A percentile compares a stretch with the other conserved stretches of the same genome.
Evolutionary conservation across 2,888 invertebrate species (phyloP).

Genomic region (Aphidius colemani): DNA sequence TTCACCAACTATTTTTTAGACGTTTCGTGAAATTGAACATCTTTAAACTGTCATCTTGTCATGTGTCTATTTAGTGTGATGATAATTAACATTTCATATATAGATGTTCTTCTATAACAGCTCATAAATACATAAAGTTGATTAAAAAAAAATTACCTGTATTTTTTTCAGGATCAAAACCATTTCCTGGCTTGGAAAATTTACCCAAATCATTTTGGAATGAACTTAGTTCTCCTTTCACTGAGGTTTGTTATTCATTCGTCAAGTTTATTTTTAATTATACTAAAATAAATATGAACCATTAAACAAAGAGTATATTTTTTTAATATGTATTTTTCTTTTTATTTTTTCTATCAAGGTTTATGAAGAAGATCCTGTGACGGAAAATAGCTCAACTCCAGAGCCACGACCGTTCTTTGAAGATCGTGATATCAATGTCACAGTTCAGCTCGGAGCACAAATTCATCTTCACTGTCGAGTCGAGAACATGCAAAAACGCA

Average conservation of each 20-base stretch:
- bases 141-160: too few relatives aligned
- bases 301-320: neutral
- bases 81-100: too few relatives aligned
- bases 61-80: too few relatives aligned
- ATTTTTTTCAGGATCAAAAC: slow-evolving; percentile 47
- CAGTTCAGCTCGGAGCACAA: slow-evolving; percentile 63
- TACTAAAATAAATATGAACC: neutral
- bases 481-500: slow-evolving; percentile 61
- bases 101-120: too few relatives aligned
- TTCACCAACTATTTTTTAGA: slow-evolving; percentile 28
- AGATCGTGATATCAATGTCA: slow-evolving; percentile 65
- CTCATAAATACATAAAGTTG: too few relatives aligned
- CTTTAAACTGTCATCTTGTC: too few relatives aligned
- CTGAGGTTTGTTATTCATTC: slow-evolving; percentile 49
- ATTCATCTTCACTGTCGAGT: slow-evolving; percentile 64
- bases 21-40: too few relatives aligned
- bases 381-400: slow-evolving; percentile 63
- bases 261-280: neutral
- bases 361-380: slow-evolving; percentile 54
- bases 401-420: slow-evolving; percentile 77
- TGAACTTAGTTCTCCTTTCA: slow-evolving; percentile 57
- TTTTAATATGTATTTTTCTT: neutral
- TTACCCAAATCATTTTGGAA: slow-evolving; percentile 56
- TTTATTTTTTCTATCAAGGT: slow-evolving; percentile 40
- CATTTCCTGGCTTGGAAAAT: slow-evolving; percentile 55